Conservation (phyloP, 2,797 vertebrate genomes). For the Channallabes apus region DNA sequence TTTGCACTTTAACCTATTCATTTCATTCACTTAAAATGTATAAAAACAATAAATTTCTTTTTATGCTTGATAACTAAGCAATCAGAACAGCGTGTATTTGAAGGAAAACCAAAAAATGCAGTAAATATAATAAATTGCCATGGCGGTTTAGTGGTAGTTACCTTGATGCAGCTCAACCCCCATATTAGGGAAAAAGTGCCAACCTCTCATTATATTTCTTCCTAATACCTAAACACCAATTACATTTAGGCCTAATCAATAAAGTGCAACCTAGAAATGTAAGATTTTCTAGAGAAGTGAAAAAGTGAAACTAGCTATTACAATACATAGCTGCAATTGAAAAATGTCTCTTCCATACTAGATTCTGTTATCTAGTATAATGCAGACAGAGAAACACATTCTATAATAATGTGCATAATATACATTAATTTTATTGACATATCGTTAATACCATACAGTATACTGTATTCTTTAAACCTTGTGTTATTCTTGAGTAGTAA, state of each 20-base stretch:
- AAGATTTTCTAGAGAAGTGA: conserved; percentile 13
- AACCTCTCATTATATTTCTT: background rate
- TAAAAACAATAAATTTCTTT: conserved; percentile 1
- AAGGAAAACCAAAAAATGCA: conserved; percentile 11
- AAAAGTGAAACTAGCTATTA: conserved; percentile 40
- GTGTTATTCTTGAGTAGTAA: background rate
- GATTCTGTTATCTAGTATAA: conserved; percentile 21
- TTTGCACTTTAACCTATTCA: background rate
- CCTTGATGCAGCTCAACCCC: background rate
- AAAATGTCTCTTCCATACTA: conserved; percentile 40
- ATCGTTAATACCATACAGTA: background rate
- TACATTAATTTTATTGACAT: background rate
- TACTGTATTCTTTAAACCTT: background rate
- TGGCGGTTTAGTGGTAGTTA: background rate
- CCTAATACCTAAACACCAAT: background rate
- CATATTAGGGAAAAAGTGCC: conserved; percentile 1
- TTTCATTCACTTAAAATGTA: background rate
- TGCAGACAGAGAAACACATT: conserved; percentile 31
- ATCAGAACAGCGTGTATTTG: background rate
- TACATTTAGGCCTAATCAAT: conserved; percentile 20
- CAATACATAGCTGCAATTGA: conserved; percentile 30
- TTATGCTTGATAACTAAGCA: background rate
- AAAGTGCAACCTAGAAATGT: background rate
- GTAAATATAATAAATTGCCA: conserved; percentile 24
- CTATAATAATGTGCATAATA: background rate